Conservation (phyloP, 2,888 invertebrate species). For the Agonopterix alstromeriana region DNA sequence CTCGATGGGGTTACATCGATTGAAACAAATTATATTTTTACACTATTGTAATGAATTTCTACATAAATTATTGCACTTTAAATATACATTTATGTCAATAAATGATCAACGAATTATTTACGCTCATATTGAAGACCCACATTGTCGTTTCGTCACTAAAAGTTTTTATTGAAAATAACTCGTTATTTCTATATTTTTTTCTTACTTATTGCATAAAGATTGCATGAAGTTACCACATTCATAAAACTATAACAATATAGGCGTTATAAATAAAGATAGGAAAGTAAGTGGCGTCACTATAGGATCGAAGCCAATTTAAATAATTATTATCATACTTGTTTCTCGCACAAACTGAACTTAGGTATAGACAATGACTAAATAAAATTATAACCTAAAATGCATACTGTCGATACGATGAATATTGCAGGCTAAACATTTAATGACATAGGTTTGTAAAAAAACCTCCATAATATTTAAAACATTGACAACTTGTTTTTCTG, state of each 20-base stretch:
- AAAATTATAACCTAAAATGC: conserved; percentile 65
- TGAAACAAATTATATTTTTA: conserved; percentile 53
- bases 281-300: conserved; percentile 57
- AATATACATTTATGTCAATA: conserved; percentile 46
- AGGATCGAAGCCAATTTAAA: conserved; percentile 67
- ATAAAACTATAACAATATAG: conserved; percentile 54
- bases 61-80: conserved; percentile 71
- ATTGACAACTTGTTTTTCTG: too few species aligned
- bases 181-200: conserved; percentile 24
- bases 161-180: conserved; percentile 31
- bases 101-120: conserved; percentile 27
- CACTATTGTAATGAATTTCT: conserved; percentile 56
- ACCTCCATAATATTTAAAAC: too few species aligned
- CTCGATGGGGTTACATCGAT: conserved; percentile 47
- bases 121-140: conserved; percentile 19
- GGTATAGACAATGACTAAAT: conserved; percentile 67
- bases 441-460: too few species aligned
- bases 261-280: conserved; percentile 62
- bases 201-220: conserved; percentile 44
- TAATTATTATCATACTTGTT: conserved; percentile 40
- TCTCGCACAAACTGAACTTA: conserved; percentile 65
- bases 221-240: conserved; percentile 37
- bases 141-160: conserved; percentile 35
- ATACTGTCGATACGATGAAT: conserved; percentile 33
- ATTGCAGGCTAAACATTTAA: conserved; percentile 4